phyloP scores from a whole-genome alignment of 2,888 invertebrate genomes.

The Stenurella melanura region DNA sequence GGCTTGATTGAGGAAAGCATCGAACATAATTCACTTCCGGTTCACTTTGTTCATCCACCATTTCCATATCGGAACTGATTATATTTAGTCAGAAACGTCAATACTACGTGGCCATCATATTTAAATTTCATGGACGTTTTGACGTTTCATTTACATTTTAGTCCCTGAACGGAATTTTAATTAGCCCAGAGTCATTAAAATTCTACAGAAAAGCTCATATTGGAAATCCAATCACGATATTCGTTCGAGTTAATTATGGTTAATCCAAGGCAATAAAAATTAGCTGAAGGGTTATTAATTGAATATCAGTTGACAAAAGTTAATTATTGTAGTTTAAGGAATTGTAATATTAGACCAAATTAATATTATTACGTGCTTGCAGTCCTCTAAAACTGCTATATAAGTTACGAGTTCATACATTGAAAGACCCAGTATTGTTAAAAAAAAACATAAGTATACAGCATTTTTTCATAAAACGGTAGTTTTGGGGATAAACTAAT shows the following conservation, averaged over 20 bases:
- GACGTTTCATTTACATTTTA: constrained; percentile 17
- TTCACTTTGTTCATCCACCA: constrained; percentile 10
- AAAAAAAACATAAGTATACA: no score
- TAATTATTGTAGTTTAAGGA: no score
- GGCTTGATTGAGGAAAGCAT: constrained; percentile 24
- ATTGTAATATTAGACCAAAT: no score
- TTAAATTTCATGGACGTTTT: constrained; percentile 7
- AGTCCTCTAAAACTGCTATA: no score
- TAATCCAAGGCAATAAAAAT: neutral
- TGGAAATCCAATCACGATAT: neutral
- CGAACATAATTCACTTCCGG: constrained; percentile 25
- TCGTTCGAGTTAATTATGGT: neutral
- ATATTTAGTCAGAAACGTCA: constrained; percentile 10
- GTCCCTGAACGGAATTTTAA: constrained; percentile 18
- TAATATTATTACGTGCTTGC: no score
- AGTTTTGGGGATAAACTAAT: no score
- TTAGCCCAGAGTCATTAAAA: neutral
- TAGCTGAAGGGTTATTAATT: neutral
- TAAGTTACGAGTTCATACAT: no score
- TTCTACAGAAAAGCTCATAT: neutral
- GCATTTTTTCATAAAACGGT: no score
- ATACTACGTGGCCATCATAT: constrained; percentile 25
- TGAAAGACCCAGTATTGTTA: no score
- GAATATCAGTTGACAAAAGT: neutral
- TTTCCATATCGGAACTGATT: constrained; percentile 28